Percentiles rank a stretch among this genome's conserved stretches.
Evolutionary conservation across 2,113 vertebrate species (phyloP).

Genomic region (Tursiops truncatus): DNA sequence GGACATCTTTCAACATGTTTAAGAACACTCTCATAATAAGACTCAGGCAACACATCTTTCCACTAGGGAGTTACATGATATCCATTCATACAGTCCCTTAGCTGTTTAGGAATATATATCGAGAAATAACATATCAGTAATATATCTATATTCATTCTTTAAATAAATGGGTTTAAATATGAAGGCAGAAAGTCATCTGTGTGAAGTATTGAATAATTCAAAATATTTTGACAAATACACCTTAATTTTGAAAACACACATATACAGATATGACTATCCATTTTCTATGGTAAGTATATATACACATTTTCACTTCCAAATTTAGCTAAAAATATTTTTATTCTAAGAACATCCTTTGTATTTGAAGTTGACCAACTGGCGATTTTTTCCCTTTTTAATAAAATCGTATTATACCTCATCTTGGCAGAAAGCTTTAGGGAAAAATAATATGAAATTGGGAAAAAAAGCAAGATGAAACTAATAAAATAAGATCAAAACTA

Average conservation of each 20-base stretch:
- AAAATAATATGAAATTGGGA: slow-evolving; percentile 53
- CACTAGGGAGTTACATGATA: background rate
- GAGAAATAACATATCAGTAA: background rate
- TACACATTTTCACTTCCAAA: background rate
- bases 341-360: slow-evolving; percentile 33
- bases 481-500: slow-evolving; percentile 28
- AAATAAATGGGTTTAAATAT: background rate
- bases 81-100: background rate
- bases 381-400: background rate
- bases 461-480: slow-evolving; percentile 46
- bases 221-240: background rate
- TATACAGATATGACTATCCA: background rate
- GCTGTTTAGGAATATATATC: background rate
- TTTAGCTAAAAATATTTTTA: slow-evolving; percentile 3
- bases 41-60: background rate
- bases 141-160: slow-evolving; percentile 7
- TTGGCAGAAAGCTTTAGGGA: slow-evolving; percentile 60
- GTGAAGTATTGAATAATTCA: background rate
- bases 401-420: slow-evolving; percentile 50
- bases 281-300: background rate
- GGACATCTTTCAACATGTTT: background rate
- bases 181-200: background rate
- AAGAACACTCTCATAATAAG: background rate
- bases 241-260: background rate
- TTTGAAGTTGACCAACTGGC: background rate